These are phyloP conservation scores for Euthynnus affinis DNA, from an alignment of 2,797 vertebrate genomes.

Conservation along the genomic window DNA sequence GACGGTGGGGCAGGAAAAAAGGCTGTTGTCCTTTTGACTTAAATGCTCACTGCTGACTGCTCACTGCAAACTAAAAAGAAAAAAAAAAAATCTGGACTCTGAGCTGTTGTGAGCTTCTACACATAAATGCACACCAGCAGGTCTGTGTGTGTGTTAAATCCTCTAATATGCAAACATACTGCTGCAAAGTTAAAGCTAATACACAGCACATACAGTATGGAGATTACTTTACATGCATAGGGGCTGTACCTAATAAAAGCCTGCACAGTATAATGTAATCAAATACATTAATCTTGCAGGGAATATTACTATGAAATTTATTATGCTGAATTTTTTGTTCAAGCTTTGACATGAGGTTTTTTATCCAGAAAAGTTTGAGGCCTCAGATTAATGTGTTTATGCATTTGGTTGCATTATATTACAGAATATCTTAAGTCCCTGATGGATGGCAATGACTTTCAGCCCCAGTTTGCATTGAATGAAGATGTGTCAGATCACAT, in stretches of 20 bases:
- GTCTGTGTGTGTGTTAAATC: not conserved
- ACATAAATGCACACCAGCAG: not conserved
- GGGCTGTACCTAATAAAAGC: not conserved
- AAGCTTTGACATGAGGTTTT: not conserved
- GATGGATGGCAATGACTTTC: not conserved
- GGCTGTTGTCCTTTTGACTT: constrained; percentile 18
- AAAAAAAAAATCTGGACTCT: too few species aligned
- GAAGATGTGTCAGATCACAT: constrained; percentile 16
- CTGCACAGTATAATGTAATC: not conserved
- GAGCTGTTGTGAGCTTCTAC: not conserved
- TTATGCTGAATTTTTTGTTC: not conserved
- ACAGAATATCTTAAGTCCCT: not conserved
- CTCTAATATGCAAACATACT: not conserved
- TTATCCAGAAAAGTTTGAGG: constrained; percentile 8
- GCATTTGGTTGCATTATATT: not conserved
- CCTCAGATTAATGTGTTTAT: not conserved
- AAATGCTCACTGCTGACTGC: constrained; percentile 14
- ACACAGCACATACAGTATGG: not conserved
- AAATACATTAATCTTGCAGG: not conserved
- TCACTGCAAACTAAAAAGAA: not conserved
- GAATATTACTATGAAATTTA: not conserved
- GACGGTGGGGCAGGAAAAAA: not conserved
- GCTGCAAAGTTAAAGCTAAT: not conserved
- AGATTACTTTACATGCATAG: not conserved
- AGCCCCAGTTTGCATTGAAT: not conserved